Conservation (phyloP, 2,797 vertebrate species). For the Helicolenus hilgendorfi region DNA sequence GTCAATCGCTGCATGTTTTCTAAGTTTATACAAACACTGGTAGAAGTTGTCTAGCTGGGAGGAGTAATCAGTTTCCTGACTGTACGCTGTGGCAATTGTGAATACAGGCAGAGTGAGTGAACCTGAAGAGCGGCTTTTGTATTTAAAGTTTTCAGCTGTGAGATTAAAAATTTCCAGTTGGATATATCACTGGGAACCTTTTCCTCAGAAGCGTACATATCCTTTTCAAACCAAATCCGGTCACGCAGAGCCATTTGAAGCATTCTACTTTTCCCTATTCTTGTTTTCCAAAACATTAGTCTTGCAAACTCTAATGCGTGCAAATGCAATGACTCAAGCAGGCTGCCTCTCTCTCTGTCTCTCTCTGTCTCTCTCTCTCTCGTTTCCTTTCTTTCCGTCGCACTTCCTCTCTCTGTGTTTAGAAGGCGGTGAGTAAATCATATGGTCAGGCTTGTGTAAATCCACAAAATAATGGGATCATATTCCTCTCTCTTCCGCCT, state of each 20-base stretch:
- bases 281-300: constrained; percentile 91
- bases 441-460: constrained; percentile 88
- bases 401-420: constrained; percentile 75
- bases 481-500: constrained; percentile 87
- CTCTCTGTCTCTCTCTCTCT: not conserved
- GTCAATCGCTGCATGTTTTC: not conserved
- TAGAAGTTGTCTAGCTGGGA: constrained; percentile 47
- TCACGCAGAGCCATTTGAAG: constrained; percentile 80
- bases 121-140: constrained; percentile 81
- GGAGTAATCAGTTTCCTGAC: constrained; percentile 61
- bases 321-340: constrained; percentile 88
- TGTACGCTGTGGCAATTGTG: constrained; percentile 72
- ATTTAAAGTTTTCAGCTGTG: constrained; percentile 89
- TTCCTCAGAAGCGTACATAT: constrained; percentile 77
- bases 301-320: constrained; percentile 89
- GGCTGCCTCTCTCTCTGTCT: constrained; percentile 54
- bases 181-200: constrained; percentile 79
- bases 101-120: constrained; percentile 73
- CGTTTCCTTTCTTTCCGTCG: constrained; percentile 64
- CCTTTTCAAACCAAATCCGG: constrained; percentile 89
- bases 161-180: constrained; percentile 89
- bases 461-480: constrained; percentile 91
- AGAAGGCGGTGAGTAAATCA: constrained; percentile 87
- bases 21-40: constrained; percentile 46
- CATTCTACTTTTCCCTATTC: constrained; percentile 84